Base-by-base conservation (phyloP, 2,888 invertebrate genomes). In the Acleris emargana region DNA sequence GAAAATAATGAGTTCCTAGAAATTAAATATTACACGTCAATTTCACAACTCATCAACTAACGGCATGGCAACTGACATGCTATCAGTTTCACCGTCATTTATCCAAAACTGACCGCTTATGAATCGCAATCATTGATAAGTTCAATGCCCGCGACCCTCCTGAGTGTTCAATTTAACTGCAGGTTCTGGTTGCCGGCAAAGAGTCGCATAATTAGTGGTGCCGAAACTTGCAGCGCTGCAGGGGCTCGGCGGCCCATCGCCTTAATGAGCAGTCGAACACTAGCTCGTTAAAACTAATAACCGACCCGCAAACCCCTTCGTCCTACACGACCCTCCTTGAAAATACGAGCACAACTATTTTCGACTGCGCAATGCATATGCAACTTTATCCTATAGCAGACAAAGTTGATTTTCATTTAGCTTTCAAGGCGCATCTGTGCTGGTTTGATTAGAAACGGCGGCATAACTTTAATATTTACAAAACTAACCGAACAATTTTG, bases 261-360 rank as follows among this genome's bases (percentile, higher is more conserved):
- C 47, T 54, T 64, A 64, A 64, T 64, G 64, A 64, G 59, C 64
- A 64, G 59, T 59, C 64, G 59, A 64, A 64, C 58, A 42, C 64
- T 55, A 59, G 49, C 64, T 64, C 59, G 64, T 64, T 64, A 64
- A 64, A 64, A 64, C 59, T 64, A 64, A 64, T 64, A 64, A 64
- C 64, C 59, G 20, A 17, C 45, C 20, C 20, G 18, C 20, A 16
- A 62, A 55, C 49, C 62, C 13, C 28, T 17, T 3, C 28, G 52
- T 16, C 25, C 13, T 17, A 5, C 22, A 9, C 25, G 0, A 22
- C 5, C 25, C 3, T 51, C 28, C 28, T 6, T 6, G n/a, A 17
- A 28, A 6, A 2, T 17, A n/a, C 17, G 17, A 17, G 11, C 52
- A 38, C 38, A 38, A 38, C 9, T 32, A 3, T 32, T 32, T 7